Evolutionary conservation across 1,140 invertebrate species (phyloP).

Genomic region (Diabrotica undecimpunctata): DNA sequence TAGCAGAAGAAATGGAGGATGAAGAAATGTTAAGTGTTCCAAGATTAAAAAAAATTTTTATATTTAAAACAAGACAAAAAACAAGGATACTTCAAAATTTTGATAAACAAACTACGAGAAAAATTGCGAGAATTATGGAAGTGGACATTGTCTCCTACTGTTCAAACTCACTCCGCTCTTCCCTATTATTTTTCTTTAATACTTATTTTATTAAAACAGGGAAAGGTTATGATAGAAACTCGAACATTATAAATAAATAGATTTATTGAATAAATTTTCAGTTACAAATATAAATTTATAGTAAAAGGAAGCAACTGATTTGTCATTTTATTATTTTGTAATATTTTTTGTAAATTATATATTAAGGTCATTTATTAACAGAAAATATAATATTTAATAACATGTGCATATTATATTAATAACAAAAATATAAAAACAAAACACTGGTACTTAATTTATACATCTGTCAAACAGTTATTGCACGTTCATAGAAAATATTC

Average conservation of each 20-base stretch:
- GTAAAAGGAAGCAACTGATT: constrained; percentile 3
- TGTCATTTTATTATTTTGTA: not conserved
- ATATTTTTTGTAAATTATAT: constrained; percentile 8
- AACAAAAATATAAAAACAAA: constrained; percentile 8
- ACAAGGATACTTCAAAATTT: no score
- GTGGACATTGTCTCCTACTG: no score
- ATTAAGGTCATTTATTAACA: constrained; percentile 15
- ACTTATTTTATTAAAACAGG: no score
- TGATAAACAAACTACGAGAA: no score
- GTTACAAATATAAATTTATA: constrained; percentile 13
- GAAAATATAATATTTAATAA: constrained; percentile 15
- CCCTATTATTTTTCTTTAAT: no score
- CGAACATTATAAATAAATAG: constrained; percentile 15
- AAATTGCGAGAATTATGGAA: no score
- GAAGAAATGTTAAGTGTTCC: no score
- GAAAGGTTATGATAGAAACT: no score
- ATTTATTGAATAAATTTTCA: constrained; percentile 14
- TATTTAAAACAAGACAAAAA: no score
- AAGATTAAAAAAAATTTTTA: no score
- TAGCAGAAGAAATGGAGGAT: no score
- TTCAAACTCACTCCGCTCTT: no score
- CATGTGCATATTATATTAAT: constrained; percentile 13
- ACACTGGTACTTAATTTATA: constrained; percentile 6
- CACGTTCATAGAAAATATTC: constrained; percentile 5
- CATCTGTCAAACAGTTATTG: constrained; percentile 16